Conservation (phyloP, 2,113 vertebrate species). For the Dromaius novaehollandiae region DNA sequence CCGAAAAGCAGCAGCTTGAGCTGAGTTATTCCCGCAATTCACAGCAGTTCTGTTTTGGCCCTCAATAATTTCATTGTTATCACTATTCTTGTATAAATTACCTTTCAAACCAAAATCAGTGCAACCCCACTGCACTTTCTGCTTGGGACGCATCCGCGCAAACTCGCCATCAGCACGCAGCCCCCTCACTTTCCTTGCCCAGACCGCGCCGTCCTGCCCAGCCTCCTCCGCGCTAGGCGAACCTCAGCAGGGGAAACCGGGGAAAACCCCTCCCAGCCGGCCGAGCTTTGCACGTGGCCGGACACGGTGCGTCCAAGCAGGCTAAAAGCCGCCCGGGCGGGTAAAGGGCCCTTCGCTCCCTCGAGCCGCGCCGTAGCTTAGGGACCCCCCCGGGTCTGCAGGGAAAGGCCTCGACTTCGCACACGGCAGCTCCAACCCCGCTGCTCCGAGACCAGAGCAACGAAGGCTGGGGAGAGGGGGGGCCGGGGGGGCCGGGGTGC, state of each 20-base stretch:
- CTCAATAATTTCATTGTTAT: background rate
- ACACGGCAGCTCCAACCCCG: fast-evolving
- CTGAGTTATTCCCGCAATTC: fast-evolving
- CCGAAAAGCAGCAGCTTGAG: fast-evolving
- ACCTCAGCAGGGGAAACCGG: fast-evolving
- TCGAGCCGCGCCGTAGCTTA: fast-evolving
- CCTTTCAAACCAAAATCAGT: fast-evolving
- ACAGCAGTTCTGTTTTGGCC: background rate
- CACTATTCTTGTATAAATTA: fast-evolving
- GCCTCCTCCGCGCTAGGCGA: background rate
- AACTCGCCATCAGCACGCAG: fast-evolving
- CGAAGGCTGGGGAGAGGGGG: fast-evolving
- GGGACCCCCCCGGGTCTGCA: fast-evolving
- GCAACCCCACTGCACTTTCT: fast-evolving
- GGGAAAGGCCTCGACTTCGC: background rate
- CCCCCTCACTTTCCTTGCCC: fast-evolving
- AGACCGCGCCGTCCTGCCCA: background rate
- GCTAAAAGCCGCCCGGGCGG: no score
- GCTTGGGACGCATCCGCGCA: background rate
- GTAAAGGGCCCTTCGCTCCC: no score
- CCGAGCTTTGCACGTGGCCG: no score
- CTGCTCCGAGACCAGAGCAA: background rate
- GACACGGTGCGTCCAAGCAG: no score
- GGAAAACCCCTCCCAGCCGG: background rate
- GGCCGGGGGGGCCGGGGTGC: background rate